A percentile compares a stretch with the other conserved stretches of the same genome.
phyloP scores from a whole-genome alignment of 2,888 invertebrate genomes.

The Noctua janthe region DNA sequence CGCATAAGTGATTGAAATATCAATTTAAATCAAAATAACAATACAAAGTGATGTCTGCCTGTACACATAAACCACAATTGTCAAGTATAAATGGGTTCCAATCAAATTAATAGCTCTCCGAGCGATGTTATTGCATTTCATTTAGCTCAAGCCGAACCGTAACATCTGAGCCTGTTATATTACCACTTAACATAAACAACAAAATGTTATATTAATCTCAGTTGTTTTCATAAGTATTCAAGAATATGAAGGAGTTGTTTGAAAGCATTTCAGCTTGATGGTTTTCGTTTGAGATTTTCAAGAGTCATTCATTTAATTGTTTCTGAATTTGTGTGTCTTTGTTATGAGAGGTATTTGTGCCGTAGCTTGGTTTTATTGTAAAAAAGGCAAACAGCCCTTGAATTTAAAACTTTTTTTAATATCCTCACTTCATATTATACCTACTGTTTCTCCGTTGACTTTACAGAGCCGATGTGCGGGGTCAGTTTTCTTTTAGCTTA shows the following conservation, averaged over 20 bases:
- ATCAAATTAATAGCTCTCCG: slow-evolving; percentile 76
- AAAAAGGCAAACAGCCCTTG: slow-evolving; percentile 3
- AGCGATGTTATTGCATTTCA: slow-evolving; percentile 76
- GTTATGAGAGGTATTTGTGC: slow-evolving; percentile 8
- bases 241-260: slow-evolving; percentile 51
- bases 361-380: slow-evolving; percentile 8
- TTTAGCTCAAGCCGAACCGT: slow-evolving; percentile 73
- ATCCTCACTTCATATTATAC: not conserved
- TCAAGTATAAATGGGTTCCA: slow-evolving; percentile 72
- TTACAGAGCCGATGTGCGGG: not conserved
- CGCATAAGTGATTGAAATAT: not conserved
- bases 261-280: slow-evolving; percentile 53
- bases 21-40: slow-evolving; percentile 18
- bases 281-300: slow-evolving; percentile 47
- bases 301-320: slow-evolving; percentile 52
- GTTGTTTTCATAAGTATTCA: slow-evolving; percentile 60
- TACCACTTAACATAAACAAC: slow-evolving; percentile 58
- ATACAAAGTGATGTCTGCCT: slow-evolving; percentile 12
- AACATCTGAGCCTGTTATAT: slow-evolving; percentile 75
- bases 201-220: slow-evolving; percentile 48
- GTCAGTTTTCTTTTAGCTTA: not conserved
- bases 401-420: not conserved
- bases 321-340: slow-evolving; percentile 34
- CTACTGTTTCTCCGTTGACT: not conserved
- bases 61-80: slow-evolving; percentile 56